Base-by-base conservation (phyloP, 2,888 invertebrate genomes). In the Steinernema hermaphroditum region DNA sequence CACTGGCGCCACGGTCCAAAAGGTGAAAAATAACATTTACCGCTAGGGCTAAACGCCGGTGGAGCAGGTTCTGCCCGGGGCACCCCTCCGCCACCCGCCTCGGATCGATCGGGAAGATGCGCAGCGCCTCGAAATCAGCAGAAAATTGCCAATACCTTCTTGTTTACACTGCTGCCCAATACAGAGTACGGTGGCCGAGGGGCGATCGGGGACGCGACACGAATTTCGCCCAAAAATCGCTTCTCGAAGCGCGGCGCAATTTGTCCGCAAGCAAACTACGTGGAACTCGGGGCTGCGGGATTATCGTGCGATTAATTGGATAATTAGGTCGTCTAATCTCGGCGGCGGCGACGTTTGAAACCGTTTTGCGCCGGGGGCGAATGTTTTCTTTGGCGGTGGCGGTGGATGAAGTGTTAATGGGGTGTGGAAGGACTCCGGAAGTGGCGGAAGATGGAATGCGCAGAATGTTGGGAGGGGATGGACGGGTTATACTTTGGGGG, bases 241-340 rank as follows among this genome's bases (percentile, higher is more conserved):
- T 46, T 46, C 46, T 46, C 46, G 46, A 16, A 46, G 46, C 46
- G 46, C 46, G n/a, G 46, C 46, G 16, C 8, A 16, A 16, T 16
- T 19, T 46, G 46, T 19, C 8, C 46, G 46, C 6, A 54, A 54
- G 54, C 54, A 54, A 54, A 54, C 27, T 22, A 54, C 54, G 54
- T 54, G 54, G 54, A 54, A 54, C 54, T 27, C 6, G n/a, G 24
- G 27, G 24, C 27, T 4, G n/a, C n/a, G 46, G 54, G 54, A 54
- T 54, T 54, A 54, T 54, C 54, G 54, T 22, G 54, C 54, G 54
- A 54, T 54, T 54, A 54, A 54, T 54, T 54, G 54, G 54, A 54
- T 54, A 54, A 54, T 54, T 54, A 54, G 54, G 54, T 54, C 54
- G 54, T 54, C 54, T 54, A 54, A 54, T 54, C 54, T 54, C 27